Evolutionary conservation across 2,888 invertebrate genomes (phyloP), one percentile per base, ranked within the genome.

Genomic region (Ichneumoninae sp.): DNA sequence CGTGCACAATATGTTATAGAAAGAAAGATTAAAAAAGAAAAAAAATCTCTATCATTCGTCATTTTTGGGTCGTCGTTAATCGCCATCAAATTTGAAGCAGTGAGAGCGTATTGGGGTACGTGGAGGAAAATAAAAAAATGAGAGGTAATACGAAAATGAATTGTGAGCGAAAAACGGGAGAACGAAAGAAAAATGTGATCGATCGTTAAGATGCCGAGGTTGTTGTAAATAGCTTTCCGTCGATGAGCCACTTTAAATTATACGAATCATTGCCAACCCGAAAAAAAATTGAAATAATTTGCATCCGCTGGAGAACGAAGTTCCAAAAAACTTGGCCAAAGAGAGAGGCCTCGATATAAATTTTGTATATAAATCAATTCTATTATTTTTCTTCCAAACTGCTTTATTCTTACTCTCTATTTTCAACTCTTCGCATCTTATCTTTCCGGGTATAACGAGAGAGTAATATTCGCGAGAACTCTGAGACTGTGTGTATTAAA

Each of bases 351-450:
- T 75, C 22, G 50, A 75, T 22, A 75, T 22, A 65, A 47, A 65
- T 75, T 75, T 6, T 85, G 83, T 87, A 85, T 16, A 88, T 79
- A 85, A 65, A 79, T 79, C 57, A 69, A 85, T 50, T 81, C 71
- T 44, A 76, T 40, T 22, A 63, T 60, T 57, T 68, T 63, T 13
- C 69, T 63, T 52, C 19, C 30, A 47, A 66, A 63, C 26, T 1
- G 16, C 6, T 40, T 44, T 68, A 19, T 60, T 47, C 68, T 13
- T 2, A 70, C 52, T 69, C 33, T 60, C 75, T 80, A 83, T 77
- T 81, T 77, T 70, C 80, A 81, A 77, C 81, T 83, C 81, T 81
- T 84, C 26, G 83, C 80, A 83, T 83, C 83, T 83, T 77, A 76
- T 73, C 26, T 63, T 63, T 77, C 81, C 68, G 71, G 50, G 50